These are phyloP conservation scores for Planococcus citri DNA, from an alignment of 1,140 invertebrate genomes.

Conservation along the genomic window DNA sequence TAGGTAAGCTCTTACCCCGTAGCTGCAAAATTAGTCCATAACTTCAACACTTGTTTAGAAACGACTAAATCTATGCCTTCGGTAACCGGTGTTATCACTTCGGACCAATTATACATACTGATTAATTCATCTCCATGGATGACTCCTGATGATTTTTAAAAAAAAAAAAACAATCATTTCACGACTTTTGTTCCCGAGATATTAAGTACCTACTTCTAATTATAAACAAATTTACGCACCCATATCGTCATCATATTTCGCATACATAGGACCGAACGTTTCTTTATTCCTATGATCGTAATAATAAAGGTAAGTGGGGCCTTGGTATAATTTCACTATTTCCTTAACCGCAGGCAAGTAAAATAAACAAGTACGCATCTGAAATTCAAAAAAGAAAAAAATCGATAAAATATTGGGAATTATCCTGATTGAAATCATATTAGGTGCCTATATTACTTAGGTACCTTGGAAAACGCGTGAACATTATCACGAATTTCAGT, in stretches of 20 bases:
- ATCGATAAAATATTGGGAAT: too few species aligned
- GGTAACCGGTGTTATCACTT: not conserved
- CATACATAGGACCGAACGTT: not conserved
- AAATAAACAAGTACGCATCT: not conserved
- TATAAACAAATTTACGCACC: not conserved
- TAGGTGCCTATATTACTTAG: too few species aligned
- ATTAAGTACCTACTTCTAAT: too few species aligned
- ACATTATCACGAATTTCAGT: not conserved
- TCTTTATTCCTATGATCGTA: constrained; percentile 14
- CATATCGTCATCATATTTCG: not conserved
- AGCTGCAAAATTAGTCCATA: constrained; percentile 25
- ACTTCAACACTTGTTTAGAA: constrained; percentile 21
- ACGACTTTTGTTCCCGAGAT: too few species aligned
- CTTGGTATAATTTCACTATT: not conserved
- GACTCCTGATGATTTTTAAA: constrained; percentile 22
- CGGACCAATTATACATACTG: constrained; percentile 24
- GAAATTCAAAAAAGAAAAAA: not conserved
- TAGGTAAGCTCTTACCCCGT: too few species aligned
- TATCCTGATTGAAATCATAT: too few species aligned
- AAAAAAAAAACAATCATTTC: not conserved
- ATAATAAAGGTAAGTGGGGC: not conserved
- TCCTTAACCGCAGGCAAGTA: not conserved
- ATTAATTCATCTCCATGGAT: constrained; percentile 26
- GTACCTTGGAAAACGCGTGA: not conserved
- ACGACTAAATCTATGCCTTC: constrained; percentile 13